A percentile compares a stretch with the other conserved stretches of the same genome.
Evolutionary conservation across 2,797 vertebrate species (phyloP).

Genomic region (Acomys russatus): DNA sequence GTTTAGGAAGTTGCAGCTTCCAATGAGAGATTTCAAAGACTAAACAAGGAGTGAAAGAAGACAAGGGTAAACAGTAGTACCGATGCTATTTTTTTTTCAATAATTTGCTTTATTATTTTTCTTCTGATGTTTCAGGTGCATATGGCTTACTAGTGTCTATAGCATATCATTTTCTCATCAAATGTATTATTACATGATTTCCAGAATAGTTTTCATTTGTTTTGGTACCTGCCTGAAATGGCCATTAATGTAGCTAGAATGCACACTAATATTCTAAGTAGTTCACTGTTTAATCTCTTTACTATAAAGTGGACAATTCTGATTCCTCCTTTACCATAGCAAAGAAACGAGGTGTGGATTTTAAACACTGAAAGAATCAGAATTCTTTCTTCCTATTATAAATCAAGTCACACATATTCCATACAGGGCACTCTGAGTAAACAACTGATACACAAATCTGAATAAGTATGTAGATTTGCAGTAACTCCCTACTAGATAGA

Average conservation of each 20-base stretch:
- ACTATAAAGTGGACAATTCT: not conserved
- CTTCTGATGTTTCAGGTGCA: not conserved
- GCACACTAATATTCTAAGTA: not conserved
- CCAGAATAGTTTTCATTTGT: slow-evolving; percentile 5
- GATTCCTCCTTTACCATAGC: not conserved
- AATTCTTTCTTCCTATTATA: not conserved
- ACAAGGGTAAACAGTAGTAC: not conserved
- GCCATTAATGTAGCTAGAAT: not conserved
- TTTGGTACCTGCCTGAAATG: not conserved
- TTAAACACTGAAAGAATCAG: not conserved
- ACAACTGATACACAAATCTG: not conserved
- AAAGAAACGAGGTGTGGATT: not conserved
- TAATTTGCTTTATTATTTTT: not conserved
- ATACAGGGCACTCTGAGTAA: not conserved
- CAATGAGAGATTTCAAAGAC: not conserved
- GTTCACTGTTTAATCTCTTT: slow-evolving; percentile 1
- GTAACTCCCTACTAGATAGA: not conserved
- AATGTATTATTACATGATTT: not conserved
- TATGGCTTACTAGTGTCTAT: not conserved
- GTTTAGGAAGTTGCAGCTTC: not conserved
- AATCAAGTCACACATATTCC: not conserved
- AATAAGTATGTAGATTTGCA: not conserved
- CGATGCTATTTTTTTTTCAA: not conserved
- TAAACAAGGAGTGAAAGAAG: not conserved
- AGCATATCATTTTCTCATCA: not conserved